phyloP scores from a whole-genome alignment of 1,140 invertebrate species.

The Glossosoma conforme region DNA sequence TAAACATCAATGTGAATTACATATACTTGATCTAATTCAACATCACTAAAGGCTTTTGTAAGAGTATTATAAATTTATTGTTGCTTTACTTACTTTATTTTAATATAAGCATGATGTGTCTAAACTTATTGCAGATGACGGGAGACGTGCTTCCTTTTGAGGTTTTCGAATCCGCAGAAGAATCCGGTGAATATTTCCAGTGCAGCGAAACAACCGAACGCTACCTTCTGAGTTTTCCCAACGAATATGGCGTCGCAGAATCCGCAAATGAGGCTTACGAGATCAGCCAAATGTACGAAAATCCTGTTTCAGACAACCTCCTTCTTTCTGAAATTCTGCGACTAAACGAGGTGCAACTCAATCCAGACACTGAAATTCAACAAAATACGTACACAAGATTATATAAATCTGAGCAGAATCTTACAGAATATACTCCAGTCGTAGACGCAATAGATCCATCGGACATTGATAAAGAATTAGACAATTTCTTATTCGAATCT shows the following conservation, averaged over 20 bases:
- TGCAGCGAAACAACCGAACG: conserved; percentile 5
- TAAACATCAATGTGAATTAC: no score
- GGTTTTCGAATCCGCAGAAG: conserved; percentile 4
- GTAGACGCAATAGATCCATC: conserved; percentile 11
- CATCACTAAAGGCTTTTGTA: no score
- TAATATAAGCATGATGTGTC: no score
- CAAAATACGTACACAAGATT: background rate
- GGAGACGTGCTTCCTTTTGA: conserved; percentile 2
- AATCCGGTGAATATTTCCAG: conserved; percentile 1
- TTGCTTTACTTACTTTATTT: no score
- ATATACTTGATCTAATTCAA: no score
- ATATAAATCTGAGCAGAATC: background rate
- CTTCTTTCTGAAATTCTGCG: conserved; percentile 21
- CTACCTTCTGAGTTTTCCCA: conserved; percentile 1
- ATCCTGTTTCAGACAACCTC: conserved; percentile 7
- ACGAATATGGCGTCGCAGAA: conserved; percentile 3
- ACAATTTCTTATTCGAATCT: conserved; percentile 24
- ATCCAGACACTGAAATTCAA: conserved; percentile 11
- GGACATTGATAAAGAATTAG: conserved; percentile 24
- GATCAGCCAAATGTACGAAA: background rate
- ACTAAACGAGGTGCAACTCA: conserved; percentile 23
- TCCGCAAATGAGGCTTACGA: background rate
- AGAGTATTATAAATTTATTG: no score
- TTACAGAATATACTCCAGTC: conserved; percentile 3
- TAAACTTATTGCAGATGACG: no score